Conservation (phyloP, 37 sponge, comb jelly and placozoan genomes). For the Ianthella basta region DNA sequence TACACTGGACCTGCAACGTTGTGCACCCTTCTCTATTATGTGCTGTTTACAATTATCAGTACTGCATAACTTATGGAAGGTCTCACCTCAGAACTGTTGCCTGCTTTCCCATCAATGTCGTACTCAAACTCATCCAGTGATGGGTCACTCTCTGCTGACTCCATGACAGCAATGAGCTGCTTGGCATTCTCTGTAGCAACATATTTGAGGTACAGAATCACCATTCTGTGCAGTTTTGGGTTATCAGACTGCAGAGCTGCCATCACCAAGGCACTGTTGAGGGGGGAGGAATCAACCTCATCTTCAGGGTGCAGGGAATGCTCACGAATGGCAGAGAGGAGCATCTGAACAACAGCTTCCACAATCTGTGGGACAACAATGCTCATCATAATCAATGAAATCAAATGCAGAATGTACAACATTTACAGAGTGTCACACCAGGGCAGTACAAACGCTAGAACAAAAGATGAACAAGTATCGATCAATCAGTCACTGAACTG, state of each 20-base stretch:
- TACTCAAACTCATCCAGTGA: neutral
- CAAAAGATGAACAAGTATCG: too few species aligned
- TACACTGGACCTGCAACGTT: too few species aligned
- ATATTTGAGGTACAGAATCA: slow-evolving; percentile 24
- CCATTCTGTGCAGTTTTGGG: slow-evolving; percentile 29
- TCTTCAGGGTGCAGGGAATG: slow-evolving; percentile 17
- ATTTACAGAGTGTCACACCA: too few species aligned
- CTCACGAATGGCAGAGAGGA: neutral
- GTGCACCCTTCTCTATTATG: too few species aligned
- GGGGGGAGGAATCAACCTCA: neutral
- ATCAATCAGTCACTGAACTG: too few species aligned
- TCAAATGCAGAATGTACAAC: too few species aligned
- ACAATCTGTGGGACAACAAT: neutral
- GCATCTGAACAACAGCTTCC: slow-evolving; percentile 4
- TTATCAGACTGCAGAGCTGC: slow-evolving; percentile 6
- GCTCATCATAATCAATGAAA: too few species aligned
- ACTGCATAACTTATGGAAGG: too few species aligned
- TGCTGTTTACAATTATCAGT: too few species aligned
- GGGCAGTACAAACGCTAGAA: too few species aligned
- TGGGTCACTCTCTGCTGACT: neutral
- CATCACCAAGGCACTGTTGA: neutral
- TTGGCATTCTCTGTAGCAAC: slow-evolving; percentile 20
- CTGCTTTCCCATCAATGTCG: neutral
- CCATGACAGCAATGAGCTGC: neutral
- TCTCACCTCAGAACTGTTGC: neutral